Base-by-base conservation (phyloP, 2,113 vertebrate genomes). In the Macaca nemestrina region DNA sequence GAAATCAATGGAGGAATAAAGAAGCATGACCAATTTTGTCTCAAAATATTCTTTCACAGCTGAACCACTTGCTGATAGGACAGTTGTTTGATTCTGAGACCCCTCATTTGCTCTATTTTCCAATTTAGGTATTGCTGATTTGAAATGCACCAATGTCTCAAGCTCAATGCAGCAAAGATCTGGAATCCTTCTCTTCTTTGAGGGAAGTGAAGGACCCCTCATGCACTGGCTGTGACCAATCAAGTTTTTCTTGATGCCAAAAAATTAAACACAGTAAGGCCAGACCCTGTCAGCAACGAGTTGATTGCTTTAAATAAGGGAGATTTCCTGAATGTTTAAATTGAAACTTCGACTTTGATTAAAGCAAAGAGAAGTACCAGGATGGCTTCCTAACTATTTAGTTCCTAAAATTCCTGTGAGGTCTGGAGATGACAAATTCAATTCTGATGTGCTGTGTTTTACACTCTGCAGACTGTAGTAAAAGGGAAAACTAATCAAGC, bases 391-490 rank as follows among this genome's bases (percentile, higher is more conserved):
- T 99, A 98, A 99, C 98, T 98, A 98, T 98, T 99, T 98, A 99
- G 99, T 99, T 99, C 98, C 98, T 99, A 98, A 99, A 99, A 99
- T 99, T 99, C 99, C 98, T 99, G 99, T 99, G 99, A 98, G 99
- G 99, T 99, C 99, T 99, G 98, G 98, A 99, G 98, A 99, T 99
- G 99, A 99, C 99, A 99, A 99, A 99, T 99, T 99, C 99, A 99
- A 99, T 99, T 99, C 99, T 99, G 98, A 99, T 99, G 98, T 98
- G 98, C 98, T 98, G 98, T 98, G 98, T 98, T 99, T 99, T 99
- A 99, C 99, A 99, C 98, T 99, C 98, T 98, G 97, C 99, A 99
- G 99, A 97, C 98, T 99, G 87, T 95, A 98, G 98, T 98, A 98
- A 99, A 99, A 98, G 98, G 98, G 98, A 99, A 99, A 99, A 98